Percentiles rank a stretch among this genome's conserved stretches.
Evolutionary conservation across 2,797 vertebrate species (phyloP).

Genomic region (Mormyrops attenuatus): DNA sequence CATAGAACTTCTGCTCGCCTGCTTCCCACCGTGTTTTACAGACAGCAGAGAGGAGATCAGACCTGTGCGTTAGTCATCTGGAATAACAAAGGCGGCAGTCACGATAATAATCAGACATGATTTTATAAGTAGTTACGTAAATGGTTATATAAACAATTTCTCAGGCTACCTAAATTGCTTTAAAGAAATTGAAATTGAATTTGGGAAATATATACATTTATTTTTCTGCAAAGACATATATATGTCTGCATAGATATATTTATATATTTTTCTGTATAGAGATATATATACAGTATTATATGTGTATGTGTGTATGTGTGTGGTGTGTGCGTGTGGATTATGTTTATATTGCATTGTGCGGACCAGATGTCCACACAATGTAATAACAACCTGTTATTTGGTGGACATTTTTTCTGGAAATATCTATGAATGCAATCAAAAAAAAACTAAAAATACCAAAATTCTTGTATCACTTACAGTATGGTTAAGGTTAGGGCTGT

Average conservation of each 20-base stretch:
- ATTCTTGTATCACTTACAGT: no score
- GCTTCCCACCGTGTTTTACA: neutral
- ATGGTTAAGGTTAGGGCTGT: no score
- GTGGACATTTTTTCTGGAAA: no score
- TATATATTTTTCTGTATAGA: neutral
- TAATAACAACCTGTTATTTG: no score
- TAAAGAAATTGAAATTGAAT: neutral
- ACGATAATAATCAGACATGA: neutral
- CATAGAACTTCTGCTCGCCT: neutral
- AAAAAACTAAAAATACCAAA: no score
- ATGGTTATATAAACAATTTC: constrained; percentile 4
- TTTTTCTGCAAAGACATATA: neutral
- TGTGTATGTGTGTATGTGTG: no score
- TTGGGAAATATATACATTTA: neutral
- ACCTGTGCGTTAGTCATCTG: constrained; percentile 11
- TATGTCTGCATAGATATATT: neutral
- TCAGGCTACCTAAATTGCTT: neutral
- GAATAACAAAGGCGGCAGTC: neutral
- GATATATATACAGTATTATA: neutral
- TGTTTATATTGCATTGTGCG: no score
- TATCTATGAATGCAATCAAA: no score
- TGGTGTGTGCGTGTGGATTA: no score
- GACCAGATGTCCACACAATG: no score
- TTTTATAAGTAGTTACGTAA: constrained; percentile 2
- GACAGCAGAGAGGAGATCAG: neutral